Base-by-base conservation (phyloP, 2,113 vertebrate genomes). In the Chaetodon auriga region DNA sequence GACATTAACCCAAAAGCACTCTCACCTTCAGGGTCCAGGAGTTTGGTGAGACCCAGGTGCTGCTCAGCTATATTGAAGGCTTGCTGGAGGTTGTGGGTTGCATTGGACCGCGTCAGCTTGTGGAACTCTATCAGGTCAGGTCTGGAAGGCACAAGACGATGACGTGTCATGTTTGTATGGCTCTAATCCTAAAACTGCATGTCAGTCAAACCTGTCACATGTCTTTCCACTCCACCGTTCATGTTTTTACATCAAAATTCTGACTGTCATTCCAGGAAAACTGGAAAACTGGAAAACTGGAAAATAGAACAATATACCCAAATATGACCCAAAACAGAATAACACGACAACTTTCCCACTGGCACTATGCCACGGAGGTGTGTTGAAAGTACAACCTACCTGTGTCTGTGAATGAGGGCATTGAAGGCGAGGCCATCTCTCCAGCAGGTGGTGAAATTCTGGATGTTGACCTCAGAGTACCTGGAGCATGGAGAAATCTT, bases 391-490 rank as follows among this genome's bases (percentile, higher is more conserved):
- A 3, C 7, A 0, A 11, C 46, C 30, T 83, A 99, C 97, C 98
- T 96, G 96, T 99, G 97, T 90, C 94, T 94, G 93, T 99, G 98
- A 82, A 99, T 99, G 84, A 99, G 97, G 2, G 98, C 97, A 2
- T 97, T 99, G 90, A 99, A 99, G 80, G 98, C 98, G 72, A 99
- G 90, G 2, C 98, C 98, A 0, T 99, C 98, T 86, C 96, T 94
- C 98, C 98, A 99, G 92, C 97, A 99, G 85, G 96, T 97, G 88
- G 97, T 99, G 91, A 99, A 99, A 93, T 99, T 99, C 92, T 98
- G 97, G 87, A 99, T 97, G 93, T 97, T 98, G 9, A 99, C 97
- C 86, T 97, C 97, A 0, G 98, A 94, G 89, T 99, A 99, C 58
- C 97, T 99, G 93, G 2, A 78, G 13, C 43, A 66, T 4, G 2